Conservation (phyloP, 2,888 invertebrate species). For the Aporophyla nigra region DNA sequence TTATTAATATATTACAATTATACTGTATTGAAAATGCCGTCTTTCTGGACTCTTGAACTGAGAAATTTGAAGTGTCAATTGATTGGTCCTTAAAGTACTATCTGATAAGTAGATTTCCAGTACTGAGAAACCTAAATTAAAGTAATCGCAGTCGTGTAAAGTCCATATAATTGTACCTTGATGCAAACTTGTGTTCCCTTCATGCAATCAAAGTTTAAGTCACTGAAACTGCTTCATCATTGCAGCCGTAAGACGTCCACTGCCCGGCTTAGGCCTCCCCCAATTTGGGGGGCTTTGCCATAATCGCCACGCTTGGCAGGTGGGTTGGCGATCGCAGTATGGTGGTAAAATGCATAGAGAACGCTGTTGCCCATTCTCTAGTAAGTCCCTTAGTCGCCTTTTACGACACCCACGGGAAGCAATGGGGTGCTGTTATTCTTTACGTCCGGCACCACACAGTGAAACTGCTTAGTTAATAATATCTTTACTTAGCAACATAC, state of each 20-base stretch:
- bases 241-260: no score
- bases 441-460: no score
- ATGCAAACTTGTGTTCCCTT: slow-evolving; percentile 3
- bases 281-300: no score
- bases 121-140: neutral
- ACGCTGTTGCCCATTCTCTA: no score
- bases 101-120: neutral
- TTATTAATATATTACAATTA: neutral
- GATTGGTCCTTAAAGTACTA: neutral
- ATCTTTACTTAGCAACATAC: slow-evolving; percentile 4
- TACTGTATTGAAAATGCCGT: neutral
- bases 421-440: no score
- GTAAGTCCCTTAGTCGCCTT: no score
- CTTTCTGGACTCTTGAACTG: neutral
- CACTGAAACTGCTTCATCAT: neutral
- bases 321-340: no score
- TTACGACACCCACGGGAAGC: no score
- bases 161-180: neutral
- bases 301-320: no score
- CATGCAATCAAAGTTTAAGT: slow-evolving; percentile 6
- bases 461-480: neutral
- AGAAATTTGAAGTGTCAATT: neutral
- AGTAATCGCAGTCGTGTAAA: neutral
- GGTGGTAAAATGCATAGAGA: no score
- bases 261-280: no score